Conservation (phyloP, 2,888 invertebrate species). For the Ernsta delagoae region DNA sequence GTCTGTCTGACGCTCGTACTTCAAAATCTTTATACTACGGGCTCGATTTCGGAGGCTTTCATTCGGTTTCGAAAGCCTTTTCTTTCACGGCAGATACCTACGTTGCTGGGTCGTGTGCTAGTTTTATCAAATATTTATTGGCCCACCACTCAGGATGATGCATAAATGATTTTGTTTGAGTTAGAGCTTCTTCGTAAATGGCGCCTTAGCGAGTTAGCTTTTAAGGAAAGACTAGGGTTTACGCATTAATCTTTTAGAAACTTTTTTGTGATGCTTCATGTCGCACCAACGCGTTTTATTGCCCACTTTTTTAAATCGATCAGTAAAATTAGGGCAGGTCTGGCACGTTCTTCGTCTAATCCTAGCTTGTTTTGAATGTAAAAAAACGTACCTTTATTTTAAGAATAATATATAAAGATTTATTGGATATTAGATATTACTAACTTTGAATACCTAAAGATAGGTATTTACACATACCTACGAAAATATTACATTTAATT, state of each 20-base stretch:
- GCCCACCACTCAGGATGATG: conserved; percentile 9
- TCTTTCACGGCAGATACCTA: conserved; percentile 14
- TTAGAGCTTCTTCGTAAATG: neutral
- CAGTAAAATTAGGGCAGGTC: too few species aligned
- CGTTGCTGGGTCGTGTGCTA: conserved; percentile 15
- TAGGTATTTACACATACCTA: too few species aligned
- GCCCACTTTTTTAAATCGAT: too few species aligned
- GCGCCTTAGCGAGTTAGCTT: neutral
- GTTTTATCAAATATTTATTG: conserved; percentile 33
- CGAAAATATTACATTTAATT: too few species aligned
- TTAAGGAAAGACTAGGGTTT: conserved; percentile 4
- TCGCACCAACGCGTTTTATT: neutral
- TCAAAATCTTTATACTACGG: conserved; percentile 18
- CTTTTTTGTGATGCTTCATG: neutral
- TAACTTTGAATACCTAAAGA: too few species aligned
- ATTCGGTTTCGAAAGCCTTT: conserved; percentile 24
- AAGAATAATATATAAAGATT: too few species aligned
- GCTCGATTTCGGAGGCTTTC: conserved; percentile 25
- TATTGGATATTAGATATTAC: too few species aligned
- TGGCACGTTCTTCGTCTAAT: too few species aligned
- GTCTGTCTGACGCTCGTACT: conserved; percentile 3
- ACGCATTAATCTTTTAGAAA: neutral
- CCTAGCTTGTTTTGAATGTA: too few species aligned
- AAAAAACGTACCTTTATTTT: too few species aligned
- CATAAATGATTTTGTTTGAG: conserved; percentile 19